Base-by-base conservation (phyloP, 1,140 invertebrate genomes). In the Lordiphosa mommai region DNA sequence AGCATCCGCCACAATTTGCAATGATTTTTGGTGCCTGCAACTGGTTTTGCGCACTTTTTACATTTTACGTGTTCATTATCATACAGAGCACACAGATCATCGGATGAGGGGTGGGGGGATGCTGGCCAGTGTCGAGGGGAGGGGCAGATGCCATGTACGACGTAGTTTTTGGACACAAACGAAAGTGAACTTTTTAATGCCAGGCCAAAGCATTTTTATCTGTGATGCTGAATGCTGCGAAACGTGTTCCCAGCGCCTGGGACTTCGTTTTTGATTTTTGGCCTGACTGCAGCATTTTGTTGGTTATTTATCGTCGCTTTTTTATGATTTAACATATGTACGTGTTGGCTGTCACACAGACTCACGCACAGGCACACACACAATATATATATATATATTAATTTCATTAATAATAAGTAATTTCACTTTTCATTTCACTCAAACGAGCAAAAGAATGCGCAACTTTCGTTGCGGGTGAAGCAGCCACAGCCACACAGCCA, bases 391-490 rank as follows among this genome's bases (percentile, higher is more conserved):
- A 67, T 84, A 77, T 82, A 80, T 82, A 82, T 82, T 82, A 82
- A 82, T 82, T 82, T 82, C 77, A 82, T 82, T 82, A 82, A 84
- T 82, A 82, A 82, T 82, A 80, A 80, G 73, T 80, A 82, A 82
- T 82, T 82, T 82, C 77, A 82, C 77, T 82, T 82, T 82, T 82
- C 77, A 82, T 82, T 80, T 80, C 77, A 67, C 76, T 76, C 61
- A 56, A 46, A 48, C 58, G 29, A 46, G 52, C 49, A 36, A 63
- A 82, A 74, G 80, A 82, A 84, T 61, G 67, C 60, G 61, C 69
- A 82, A 82, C 77, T 82, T 82, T 82, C 77, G 72, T 82, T 82
- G 76, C 76, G 76, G 76, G 76, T 80, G 73, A 82, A 43, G 76
- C 36, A 48, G 46, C 17, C 20, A 5, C 20, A 6, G 20, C 20